A percentile compares a stretch with the other conserved stretches of the same genome.
These are phyloP conservation scores for Castor canadensis DNA, from an alignment of 2,113 vertebrate genomes.

Conservation along the genomic window DNA sequence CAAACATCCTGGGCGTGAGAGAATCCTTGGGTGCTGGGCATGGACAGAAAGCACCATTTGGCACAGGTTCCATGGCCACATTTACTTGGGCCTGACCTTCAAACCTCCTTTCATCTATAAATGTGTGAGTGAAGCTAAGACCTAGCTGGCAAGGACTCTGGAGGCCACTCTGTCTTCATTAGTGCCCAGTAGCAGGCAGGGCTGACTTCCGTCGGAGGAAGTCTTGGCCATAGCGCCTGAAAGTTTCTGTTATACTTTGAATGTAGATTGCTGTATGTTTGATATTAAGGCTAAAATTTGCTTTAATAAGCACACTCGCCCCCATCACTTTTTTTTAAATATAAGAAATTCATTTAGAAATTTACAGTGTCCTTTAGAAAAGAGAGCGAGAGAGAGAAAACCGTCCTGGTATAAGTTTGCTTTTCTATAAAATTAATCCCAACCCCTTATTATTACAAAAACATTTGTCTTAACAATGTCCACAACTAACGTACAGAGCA, in stretches of 20 bases:
- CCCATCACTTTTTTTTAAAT: neutral
- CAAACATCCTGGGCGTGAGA: constrained; percentile 25
- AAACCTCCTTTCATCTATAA: neutral
- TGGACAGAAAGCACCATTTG: neutral
- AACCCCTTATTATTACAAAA: neutral
- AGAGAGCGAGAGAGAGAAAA: too few relatives aligned
- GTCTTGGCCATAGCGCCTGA: neutral
- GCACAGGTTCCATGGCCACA: neutral
- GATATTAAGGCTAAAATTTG: neutral
- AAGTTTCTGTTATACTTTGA: neutral
- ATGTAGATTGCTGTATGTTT: neutral
- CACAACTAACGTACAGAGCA: neutral
- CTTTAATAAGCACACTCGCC: too few relatives aligned
- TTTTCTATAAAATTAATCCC: neutral
- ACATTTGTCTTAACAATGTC: neutral
- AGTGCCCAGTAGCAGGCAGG: neutral
- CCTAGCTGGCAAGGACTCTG: neutral
- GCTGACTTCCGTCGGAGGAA: constrained; percentile 5
- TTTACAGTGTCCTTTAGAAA: neutral
- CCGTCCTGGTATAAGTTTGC: neutral
- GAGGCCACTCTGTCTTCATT: neutral
- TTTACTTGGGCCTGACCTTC: neutral
- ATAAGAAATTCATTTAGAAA: neutral
- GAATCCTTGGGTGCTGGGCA: neutral
- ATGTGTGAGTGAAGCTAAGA: neutral